Percentiles rank a stretch among this genome's conserved stretches.
Conservation (phyloP, 1,140 invertebrate genomes). For the Philotrypesis tridentata region DNA sequence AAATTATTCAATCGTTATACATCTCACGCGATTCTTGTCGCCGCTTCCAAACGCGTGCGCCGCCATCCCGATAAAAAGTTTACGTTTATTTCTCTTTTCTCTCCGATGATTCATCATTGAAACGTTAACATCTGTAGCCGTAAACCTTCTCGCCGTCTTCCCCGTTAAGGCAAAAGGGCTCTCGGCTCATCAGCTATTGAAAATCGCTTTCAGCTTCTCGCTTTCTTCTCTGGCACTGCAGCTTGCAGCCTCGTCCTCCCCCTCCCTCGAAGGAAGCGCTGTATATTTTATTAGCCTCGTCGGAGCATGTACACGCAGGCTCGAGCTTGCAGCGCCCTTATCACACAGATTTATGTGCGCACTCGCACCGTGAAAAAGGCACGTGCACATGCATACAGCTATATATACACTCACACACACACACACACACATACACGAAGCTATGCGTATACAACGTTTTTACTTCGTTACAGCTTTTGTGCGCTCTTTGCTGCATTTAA, state of each 20-base stretch:
- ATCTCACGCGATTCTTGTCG: too few species aligned
- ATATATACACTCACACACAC: too few species aligned
- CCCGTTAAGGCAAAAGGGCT: neutral
- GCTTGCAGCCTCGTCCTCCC: too few species aligned
- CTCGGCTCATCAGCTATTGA: neutral
- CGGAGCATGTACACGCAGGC: neutral
- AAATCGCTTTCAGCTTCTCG: neutral
- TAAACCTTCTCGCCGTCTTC: neutral
- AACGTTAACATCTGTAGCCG: neutral
- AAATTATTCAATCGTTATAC: too few species aligned
- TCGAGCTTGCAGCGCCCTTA: constrained; percentile 34
- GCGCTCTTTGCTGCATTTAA: too few species aligned
- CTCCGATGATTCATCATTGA: neutral
- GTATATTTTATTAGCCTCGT: constrained; percentile 5
- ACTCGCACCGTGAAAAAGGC: neutral
- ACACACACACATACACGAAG: too few species aligned
- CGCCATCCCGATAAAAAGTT: too few species aligned
- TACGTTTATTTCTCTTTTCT: too few species aligned
- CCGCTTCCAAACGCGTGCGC: too few species aligned
- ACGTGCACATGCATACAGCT: too few species aligned
- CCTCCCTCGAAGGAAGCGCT: neutral
- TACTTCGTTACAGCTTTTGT: too few species aligned
- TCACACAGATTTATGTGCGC: constrained; percentile 43
- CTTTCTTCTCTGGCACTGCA: neutral
- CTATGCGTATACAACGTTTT: too few species aligned